Percentiles rank a stretch among this genome's conserved stretches.
Evolutionary conservation across 2,113 vertebrate species (phyloP).

Genomic region (Rhinopomastus cyanomelas): DNA sequence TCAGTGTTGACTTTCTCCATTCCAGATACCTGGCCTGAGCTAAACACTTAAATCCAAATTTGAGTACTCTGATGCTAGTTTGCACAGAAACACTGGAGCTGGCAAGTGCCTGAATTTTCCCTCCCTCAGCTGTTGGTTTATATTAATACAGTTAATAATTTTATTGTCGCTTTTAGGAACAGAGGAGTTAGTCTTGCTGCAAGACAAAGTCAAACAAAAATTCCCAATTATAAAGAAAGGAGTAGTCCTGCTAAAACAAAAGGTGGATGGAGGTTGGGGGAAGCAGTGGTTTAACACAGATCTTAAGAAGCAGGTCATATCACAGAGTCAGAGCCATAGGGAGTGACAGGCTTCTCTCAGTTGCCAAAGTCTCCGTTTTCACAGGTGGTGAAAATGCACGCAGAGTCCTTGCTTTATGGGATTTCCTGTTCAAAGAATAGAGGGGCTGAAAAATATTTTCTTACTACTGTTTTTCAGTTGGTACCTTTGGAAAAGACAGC

Average conservation of each 20-base stretch:
- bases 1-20: background rate
- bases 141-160: background rate
- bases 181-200: background rate
- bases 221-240: background rate
- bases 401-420: background rate
- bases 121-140: background rate
- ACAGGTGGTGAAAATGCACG: background rate
- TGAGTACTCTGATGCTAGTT: background rate
- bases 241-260: background rate
- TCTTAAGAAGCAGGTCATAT: background rate
- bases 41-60: background rate
- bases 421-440: background rate
- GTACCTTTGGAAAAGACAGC: background rate
- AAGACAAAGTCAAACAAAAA: background rate
- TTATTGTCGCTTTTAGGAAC: background rate
- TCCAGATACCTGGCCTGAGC: background rate
- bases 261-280: accelerated
- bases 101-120: background rate
- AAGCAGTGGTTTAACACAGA: background rate
- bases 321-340: background rate
- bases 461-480: background rate
- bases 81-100: background rate
- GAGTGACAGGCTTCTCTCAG: background rate
- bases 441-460: background rate
- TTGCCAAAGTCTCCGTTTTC: background rate